Base-by-base conservation (phyloP, 2,888 invertebrate genomes). In the Noctua fimbriata region DNA sequence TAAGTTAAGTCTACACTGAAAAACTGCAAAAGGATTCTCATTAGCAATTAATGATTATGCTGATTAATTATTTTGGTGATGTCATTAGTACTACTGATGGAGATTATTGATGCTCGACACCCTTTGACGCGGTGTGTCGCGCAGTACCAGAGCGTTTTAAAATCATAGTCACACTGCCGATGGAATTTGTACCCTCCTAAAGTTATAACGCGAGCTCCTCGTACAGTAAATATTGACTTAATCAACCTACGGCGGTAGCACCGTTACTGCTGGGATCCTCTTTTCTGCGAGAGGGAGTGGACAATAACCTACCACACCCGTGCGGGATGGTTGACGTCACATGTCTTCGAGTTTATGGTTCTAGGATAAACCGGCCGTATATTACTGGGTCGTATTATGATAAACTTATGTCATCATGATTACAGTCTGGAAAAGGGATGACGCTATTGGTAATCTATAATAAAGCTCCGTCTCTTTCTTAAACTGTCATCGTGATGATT, bases 41-140 rank as follows among this genome's bases (percentile, higher is more conserved):
- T 44, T 21, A 58, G 66, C 24, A n/a, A 41, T 47, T 21, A 52
- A 65, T 49, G 73, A 14, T 67, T 74, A 52, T 79, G 79, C 3
- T 41, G 16, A 36, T 58, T 79, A n/a, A 28, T 58, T 18, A 67
- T n/a, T 18, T 52, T 71, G 21, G 72, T 24, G 16, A 79, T 71
- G 1, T 24, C 9, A 41, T 72, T n/a, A 21, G 67, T 52, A 9
- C 58, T 5, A 24, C 0, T 32, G 9, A 63, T 18, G 63, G 63
- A 63, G 18, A 32, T 63, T 9, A 32, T 63, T 32, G 18, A 28
- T 18, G 63, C 63, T 32, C 63, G 9, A 18, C 63, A 63, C 18
- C 63, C 63, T 32, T 32, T 63, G 32, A 0, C 18, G 16, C 4
- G 32, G 3, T 63, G 24, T 32, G 63, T 63, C 3, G 32, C 63